Base-by-base conservation (phyloP, 2,113 vertebrate genomes). In the Oceanites oceanicus region DNA sequence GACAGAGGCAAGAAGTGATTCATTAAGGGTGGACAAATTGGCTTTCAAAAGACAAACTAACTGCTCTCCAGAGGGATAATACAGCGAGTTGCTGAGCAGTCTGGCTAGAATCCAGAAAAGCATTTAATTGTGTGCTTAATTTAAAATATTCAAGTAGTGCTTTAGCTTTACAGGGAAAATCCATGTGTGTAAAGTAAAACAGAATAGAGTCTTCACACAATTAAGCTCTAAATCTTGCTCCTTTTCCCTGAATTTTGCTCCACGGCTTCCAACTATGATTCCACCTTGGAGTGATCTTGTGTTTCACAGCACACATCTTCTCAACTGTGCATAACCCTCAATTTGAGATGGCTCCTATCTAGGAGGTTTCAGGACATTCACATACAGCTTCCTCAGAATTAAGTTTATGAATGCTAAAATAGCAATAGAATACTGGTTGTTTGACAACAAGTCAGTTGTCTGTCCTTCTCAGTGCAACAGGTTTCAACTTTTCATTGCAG, bases 21-120 rank as follows among this genome's bases (percentile, higher is more conserved):
- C 95, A 95, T 95, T 95, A 94, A 88, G 84, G 38, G 19, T 96
- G 78, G 84, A 95, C 89, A 95, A 97, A 96, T 55, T 94, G 66
- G 77, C 75, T 90, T 97, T 85, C 67, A 91, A 61, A 92, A 93
- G 89, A 71, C 80, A 92, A 94, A 92, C 66, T 34, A 96, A 92
- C 71, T 62, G 71, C 90, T 91, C 91, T 94, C 89, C 44, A 71
- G 91, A 79, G 86, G 50, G 58, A 50, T 92, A 89, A 76, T 36
- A 53, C 58, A 66, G 87, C 84, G 90, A 95, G 73, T 79, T 91
- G 84, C 89, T 92, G 84, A 75, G 53, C 81, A 80, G 77, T 15
- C 91, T 95, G 89, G 74, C 81, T n/a, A 68, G 70, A 88, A 62
- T 90, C 78, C 85, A 95, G 87, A 58, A 83, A 84, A 89, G 27